These are phyloP conservation scores for Sinocyclocheilus rhinocerous DNA, from an alignment of 2,113 vertebrate species.

Conservation along the genomic window DNA sequence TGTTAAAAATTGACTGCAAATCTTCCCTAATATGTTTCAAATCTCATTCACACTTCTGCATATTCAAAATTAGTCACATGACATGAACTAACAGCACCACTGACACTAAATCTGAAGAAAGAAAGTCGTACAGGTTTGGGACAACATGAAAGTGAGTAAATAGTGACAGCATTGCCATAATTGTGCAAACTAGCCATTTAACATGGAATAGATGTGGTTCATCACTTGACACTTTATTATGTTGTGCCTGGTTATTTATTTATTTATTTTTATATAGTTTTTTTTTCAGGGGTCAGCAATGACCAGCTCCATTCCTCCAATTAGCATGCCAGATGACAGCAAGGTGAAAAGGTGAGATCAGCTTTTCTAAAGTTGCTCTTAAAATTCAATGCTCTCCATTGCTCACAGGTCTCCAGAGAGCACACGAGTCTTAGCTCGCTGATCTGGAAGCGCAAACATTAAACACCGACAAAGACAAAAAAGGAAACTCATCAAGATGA, in stretches of 20 bases:
- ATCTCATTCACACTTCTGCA: too few species aligned
- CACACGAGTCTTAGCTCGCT: background rate
- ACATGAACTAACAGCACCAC: background rate
- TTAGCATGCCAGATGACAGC: constrained; percentile 26
- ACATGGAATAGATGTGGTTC: background rate
- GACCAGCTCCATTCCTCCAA: constrained; percentile 31
- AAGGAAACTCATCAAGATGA: constrained; percentile 24
- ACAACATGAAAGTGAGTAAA: too few species aligned
- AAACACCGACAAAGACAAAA: constrained; percentile 31
- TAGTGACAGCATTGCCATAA: too few species aligned
- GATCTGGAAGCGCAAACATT: background rate
- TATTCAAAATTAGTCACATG: background rate
- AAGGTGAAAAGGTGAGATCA: constrained; percentile 42
- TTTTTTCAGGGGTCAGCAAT: constrained; percentile 12
- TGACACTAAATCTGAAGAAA: background rate
- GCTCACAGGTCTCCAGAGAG: constrained; percentile 12
- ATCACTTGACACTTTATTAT: constrained; percentile 17
- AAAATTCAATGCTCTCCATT: background rate
- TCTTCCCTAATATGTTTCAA: too few species aligned
- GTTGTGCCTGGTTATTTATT: background rate
- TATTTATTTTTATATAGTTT: background rate
- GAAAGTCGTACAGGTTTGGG: too few species aligned
- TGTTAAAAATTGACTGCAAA: too few species aligned
- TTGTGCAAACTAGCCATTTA: background rate
- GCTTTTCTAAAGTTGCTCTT: constrained; percentile 1